Evolutionary conservation across 2,113 vertebrate genomes (phyloP).

Genomic region (western clawed frog (Xenopus tropicalis)): UCB_Xtro_10.0 CM004449.2:47525001-47525500

Average conservation of each 20-base stretch:
- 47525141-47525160: neutral
- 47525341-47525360: neutral
- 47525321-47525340: too few species aligned
- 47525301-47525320: too few species aligned
- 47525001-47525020: neutral
- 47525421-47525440: neutral
- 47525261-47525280: neutral
- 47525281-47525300: neutral
- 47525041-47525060: conserved; percentile 7
- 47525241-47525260: neutral
- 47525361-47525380: neutral
- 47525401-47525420: neutral
- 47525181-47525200: too few species aligned
- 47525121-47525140: too few species aligned
- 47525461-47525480: too few species aligned
- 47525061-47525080: neutral
- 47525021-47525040: neutral
- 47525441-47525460: too few species aligned
- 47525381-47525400: conserved; percentile 1
- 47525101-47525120: neutral
- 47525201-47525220: too few species aligned
- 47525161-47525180: neutral
- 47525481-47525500: too few species aligned
- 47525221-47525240: neutral
- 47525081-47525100: neutral